Evolutionary conservation across 92 coral and sea anemone species (phyloP).

Genomic region (Heteractis magnifica): DNA sequence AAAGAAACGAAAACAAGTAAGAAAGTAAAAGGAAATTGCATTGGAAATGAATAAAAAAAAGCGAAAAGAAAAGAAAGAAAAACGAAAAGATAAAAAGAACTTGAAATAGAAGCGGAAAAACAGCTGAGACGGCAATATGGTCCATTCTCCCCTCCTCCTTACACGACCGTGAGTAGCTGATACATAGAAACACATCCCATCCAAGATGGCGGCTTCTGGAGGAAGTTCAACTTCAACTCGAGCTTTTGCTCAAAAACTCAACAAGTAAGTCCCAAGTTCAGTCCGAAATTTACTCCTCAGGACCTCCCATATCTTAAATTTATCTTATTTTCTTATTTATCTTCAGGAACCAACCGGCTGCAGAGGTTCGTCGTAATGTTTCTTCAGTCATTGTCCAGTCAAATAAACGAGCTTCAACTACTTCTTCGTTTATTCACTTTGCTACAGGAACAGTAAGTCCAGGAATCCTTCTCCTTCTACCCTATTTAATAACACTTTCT

Average conservation of each 20-base stretch:
- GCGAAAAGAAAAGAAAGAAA: neutral
- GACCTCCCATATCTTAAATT: neutral
- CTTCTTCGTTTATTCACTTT: slow-evolving; percentile 71
- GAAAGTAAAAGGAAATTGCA: neutral
- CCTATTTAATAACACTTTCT: neutral
- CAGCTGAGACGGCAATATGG: neutral
- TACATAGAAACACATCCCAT: slow-evolving; percentile 28
- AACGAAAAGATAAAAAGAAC: neutral
- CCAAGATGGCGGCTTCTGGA: slow-evolving; percentile 95
- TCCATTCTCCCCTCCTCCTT: neutral
- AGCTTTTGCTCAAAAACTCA: slow-evolving; percentile 95
- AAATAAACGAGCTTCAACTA: slow-evolving; percentile 56
- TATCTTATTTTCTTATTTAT: neutral
- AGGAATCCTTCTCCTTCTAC: neutral
- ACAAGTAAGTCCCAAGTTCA: slow-evolving; percentile 60
- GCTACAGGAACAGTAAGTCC: slow-evolving; percentile 81
- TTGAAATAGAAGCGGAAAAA: neutral
- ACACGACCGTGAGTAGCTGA: slow-evolving; percentile 24
- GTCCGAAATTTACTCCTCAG: neutral
- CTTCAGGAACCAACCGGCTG: slow-evolving; percentile 64
- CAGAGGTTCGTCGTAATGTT: slow-evolving; percentile 75
- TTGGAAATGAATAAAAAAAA: neutral
- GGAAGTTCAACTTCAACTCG: slow-evolving; percentile 76
- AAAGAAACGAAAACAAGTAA: neutral
- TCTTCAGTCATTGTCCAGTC: slow-evolving; percentile 71